phyloP scores from a whole-genome alignment of 2,113 vertebrate species.

The Falcunculus frontatus region DNA sequence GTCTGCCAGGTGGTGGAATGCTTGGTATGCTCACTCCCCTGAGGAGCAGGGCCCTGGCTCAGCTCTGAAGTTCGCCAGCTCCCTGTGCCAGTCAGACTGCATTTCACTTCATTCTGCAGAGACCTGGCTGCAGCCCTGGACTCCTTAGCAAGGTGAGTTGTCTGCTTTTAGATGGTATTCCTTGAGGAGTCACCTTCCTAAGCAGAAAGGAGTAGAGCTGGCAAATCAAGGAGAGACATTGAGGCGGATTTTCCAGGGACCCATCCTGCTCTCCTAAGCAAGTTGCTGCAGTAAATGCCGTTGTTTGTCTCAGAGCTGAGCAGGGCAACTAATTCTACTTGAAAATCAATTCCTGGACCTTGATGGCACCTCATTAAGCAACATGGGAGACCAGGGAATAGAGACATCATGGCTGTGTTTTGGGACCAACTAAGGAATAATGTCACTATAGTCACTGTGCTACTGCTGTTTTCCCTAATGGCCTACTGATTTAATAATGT shows the following conservation, averaged over 20 bases:
- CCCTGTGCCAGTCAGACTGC: neutral
- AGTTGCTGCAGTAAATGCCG: neutral
- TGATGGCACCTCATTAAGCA: neutral
- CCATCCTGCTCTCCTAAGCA: neutral
- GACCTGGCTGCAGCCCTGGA: neutral
- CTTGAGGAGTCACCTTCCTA: neutral
- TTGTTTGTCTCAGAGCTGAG: neutral
- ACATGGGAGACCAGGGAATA: neutral
- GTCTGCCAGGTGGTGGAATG: neutral
- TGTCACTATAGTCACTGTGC: neutral
- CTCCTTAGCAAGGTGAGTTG: neutral
- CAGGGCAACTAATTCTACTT: neutral
- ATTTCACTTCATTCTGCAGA: neutral
- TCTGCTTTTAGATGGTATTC: neutral
- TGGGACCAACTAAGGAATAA: neutral
- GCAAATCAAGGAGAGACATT: neutral
- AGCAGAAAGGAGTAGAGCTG: neutral
- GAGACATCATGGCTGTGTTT: neutral
- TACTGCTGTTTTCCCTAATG: conserved; percentile 4
- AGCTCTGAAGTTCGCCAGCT: neutral
- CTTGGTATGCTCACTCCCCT: neutral
- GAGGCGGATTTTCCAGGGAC: neutral
- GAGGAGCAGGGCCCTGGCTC: neutral
- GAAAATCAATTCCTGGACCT: neutral
- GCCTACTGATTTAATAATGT: conserved; percentile 16